A percentile compares a stretch with the other conserved stretches of the same genome.
Evolutionary conservation across 1,140 invertebrate species (phyloP).

Genomic region (Pseudomyrmex dendroicus): DNA sequence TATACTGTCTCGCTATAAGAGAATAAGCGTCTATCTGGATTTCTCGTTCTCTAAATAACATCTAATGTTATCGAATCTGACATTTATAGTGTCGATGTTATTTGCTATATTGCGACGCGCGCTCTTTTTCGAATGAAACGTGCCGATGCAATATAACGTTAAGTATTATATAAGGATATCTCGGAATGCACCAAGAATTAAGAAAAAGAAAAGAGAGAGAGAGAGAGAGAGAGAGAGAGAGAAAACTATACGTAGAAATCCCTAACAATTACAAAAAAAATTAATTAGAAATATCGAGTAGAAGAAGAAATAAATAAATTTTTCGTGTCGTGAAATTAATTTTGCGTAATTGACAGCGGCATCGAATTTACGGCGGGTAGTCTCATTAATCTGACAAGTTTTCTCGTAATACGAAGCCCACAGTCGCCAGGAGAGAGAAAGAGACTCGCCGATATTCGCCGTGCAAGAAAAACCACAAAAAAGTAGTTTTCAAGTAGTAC

Average conservation of each 20-base stretch:
- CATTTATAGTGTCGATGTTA: too few relatives aligned
- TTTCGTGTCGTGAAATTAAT: background rate
- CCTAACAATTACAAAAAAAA: too few relatives aligned
- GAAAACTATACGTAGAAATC: background rate
- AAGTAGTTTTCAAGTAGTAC: background rate
- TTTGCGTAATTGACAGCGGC: background rate
- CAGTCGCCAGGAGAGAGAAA: background rate
- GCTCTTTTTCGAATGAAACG: too few relatives aligned
- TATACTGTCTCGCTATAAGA: background rate
- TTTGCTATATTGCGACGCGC: too few relatives aligned
- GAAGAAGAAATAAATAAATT: background rate
- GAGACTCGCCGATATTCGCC: background rate
- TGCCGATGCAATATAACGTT: too few relatives aligned
- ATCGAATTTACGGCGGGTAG: background rate
- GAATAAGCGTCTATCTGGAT: conserved; percentile 3
- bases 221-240: too few relatives aligned
- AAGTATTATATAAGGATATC: too few relatives aligned
- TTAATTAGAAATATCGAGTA: too few relatives aligned
- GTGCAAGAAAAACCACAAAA: conserved; percentile 8
- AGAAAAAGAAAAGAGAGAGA: background rate
- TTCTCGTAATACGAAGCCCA: background rate
- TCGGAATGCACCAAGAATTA: background rate
- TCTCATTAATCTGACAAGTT: background rate
- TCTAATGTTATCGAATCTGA: background rate
- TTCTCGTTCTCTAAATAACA: background rate